Evolutionary conservation across 1,140 invertebrate species (phyloP).

Genomic region (Ceratoteleas bidentatus): DNA sequence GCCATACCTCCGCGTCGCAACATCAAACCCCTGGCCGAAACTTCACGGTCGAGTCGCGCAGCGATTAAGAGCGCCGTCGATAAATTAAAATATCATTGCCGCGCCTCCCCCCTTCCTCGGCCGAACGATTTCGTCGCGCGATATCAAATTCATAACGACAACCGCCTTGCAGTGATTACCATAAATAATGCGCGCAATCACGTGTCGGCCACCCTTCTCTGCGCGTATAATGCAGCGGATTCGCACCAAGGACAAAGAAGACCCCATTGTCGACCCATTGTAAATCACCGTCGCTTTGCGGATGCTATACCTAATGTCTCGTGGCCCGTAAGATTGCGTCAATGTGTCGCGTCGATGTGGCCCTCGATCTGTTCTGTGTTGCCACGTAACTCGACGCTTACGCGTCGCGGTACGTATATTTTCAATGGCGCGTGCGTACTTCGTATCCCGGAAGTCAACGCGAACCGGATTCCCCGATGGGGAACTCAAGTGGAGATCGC

Average conservation of each 20-base stretch:
- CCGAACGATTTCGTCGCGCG: slow-evolving; percentile 58
- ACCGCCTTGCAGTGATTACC: slow-evolving; percentile 62
- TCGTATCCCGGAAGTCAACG: slow-evolving; percentile 69
- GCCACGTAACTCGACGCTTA: slow-evolving; percentile 59
- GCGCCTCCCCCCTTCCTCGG: slow-evolving; percentile 24
- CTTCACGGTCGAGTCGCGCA: background rate
- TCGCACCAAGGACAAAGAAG: slow-evolving; percentile 75
- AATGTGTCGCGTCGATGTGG: slow-evolving; percentile 49
- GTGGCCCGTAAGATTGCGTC: slow-evolving; percentile 58
- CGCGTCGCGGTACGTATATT: slow-evolving; percentile 42
- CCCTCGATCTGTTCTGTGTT: background rate
- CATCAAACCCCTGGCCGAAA: too few relatives aligned
- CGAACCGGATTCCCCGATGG: slow-evolving; percentile 59
- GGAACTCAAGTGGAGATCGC: slow-evolving; percentile 50
- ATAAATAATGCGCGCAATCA: slow-evolving; percentile 78
- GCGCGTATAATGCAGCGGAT: slow-evolving; percentile 65
- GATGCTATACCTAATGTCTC: slow-evolving; percentile 63
- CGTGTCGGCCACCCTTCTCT: slow-evolving; percentile 55
- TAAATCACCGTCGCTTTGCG: slow-evolving; percentile 71
- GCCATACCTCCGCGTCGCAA: too few relatives aligned
- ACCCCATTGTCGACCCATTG: slow-evolving; percentile 63
- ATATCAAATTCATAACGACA: slow-evolving; percentile 68
- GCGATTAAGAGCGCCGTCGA: slow-evolving; percentile 11
- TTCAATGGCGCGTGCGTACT: slow-evolving; percentile 52
- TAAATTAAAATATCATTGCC: slow-evolving; percentile 27